Conservation (phyloP, 1,140 invertebrate species). For the Aphidius gifuensis region DNA sequence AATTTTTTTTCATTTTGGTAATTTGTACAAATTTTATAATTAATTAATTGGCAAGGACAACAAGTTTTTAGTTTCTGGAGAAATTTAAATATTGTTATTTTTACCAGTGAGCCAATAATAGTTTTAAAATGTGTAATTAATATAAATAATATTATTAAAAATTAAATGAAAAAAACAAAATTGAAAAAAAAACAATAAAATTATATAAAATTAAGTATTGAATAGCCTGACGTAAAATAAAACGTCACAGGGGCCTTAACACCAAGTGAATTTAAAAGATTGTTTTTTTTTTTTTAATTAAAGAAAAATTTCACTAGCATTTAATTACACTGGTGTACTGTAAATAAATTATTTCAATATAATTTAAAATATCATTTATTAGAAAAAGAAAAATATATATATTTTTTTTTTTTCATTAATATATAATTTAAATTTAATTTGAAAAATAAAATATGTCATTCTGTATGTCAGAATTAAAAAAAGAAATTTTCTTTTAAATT, state of each 20-base stretch:
- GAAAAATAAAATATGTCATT: neutral
- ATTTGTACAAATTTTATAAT: constrained; percentile 16
- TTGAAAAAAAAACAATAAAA: constrained; percentile 2
- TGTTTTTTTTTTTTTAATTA: constrained; percentile 27
- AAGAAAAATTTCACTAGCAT: constrained; percentile 24
- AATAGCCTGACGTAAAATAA: constrained; percentile 17
- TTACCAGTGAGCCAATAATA: constrained; percentile 13
- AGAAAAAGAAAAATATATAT: neutral
- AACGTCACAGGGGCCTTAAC: constrained; percentile 40
- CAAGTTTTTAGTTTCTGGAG: too few species aligned
- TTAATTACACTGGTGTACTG: constrained; percentile 34
- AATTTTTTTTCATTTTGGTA: neutral
- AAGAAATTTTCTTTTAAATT: neutral
- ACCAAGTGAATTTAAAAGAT: constrained; percentile 32
- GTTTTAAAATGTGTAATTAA: constrained; percentile 15
- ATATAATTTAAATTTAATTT: too few species aligned
- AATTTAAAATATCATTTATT: neutral
- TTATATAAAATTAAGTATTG: constrained; percentile 6
- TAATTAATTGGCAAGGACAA: neutral
- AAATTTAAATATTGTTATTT: neutral
- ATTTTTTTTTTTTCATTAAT: neutral
- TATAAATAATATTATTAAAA: constrained; percentile 18
- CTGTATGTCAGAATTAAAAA: too few species aligned
- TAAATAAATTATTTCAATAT: constrained; percentile 29
- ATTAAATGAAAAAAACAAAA: constrained; percentile 12